Evolutionary conservation across 2,113 vertebrate species (phyloP).

Genomic region (Macrotus californicus): DNA sequence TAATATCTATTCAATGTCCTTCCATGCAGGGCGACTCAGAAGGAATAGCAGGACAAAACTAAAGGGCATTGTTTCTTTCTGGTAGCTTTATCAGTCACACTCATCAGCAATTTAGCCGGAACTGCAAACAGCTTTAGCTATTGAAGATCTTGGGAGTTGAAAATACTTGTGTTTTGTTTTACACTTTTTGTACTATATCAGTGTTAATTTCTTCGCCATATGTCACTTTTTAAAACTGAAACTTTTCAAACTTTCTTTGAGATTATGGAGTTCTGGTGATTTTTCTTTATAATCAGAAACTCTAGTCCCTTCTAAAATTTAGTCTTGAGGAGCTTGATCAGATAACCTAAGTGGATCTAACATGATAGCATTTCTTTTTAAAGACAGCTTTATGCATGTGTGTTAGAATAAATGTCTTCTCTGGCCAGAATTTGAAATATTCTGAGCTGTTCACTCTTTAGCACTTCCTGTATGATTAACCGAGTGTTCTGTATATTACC

Average conservation of each 20-base stretch:
- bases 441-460: conserved; percentile 9
- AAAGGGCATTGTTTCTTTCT: not conserved
- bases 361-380: not conserved
- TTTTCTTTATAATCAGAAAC: not conserved
- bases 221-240: not conserved
- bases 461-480: not conserved
- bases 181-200: not conserved
- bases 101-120: not conserved
- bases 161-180: not conserved
- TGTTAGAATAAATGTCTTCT: not conserved
- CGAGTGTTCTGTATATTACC: not conserved
- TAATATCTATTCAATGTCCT: not conserved
- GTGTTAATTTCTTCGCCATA: not conserved
- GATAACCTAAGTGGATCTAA: not conserved
- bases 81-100: not conserved
- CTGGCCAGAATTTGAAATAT: conserved; percentile 23
- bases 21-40: not conserved
- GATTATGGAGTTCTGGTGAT: not conserved
- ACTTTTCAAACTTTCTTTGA: not conserved
- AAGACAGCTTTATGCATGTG: conserved; percentile 38
- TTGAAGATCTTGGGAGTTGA: not conserved
- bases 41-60: not conserved
- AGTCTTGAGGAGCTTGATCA: not conserved
- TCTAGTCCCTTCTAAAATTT: not conserved
- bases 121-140: not conserved